Evolutionary conservation across 1,140 invertebrate species (phyloP).

Genomic region (Pseudomyrmex dendroicus): DNA sequence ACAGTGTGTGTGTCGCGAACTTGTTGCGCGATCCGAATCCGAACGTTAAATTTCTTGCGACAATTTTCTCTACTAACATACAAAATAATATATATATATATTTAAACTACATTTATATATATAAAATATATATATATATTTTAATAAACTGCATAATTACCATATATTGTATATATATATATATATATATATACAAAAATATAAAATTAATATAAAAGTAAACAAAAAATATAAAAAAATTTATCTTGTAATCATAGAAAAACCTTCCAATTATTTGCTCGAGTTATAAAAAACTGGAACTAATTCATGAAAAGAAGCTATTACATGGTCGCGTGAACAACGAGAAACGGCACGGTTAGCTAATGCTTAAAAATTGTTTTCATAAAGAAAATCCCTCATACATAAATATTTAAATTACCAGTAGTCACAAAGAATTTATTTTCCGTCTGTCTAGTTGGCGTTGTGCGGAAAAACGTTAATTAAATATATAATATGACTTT

Average conservation of each 20-base stretch:
- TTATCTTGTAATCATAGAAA: neutral
- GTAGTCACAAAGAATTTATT: conserved; percentile 25
- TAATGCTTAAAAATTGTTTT: conserved; percentile 11
- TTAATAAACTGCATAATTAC: too few species aligned
- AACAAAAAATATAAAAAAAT: neutral
- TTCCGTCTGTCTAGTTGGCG: neutral
- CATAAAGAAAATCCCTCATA: neutral
- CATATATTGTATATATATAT: too few species aligned
- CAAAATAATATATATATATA: neutral
- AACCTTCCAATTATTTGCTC: neutral
- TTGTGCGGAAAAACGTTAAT: conserved; percentile 43
- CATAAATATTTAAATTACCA: conserved; percentile 21
- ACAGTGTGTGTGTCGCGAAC: neutral
- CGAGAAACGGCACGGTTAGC: neutral
- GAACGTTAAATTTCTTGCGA: neutral
- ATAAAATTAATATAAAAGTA: neutral
- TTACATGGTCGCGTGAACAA: neutral
- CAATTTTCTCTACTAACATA: neutral
- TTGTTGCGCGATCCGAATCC: conserved; percentile 7
- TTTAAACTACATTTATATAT: too few species aligned
- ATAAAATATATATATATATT: too few species aligned
- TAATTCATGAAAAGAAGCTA: neutral
- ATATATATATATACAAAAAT: neutral
- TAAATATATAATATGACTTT: conserved; percentile 18
- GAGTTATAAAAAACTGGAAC: neutral